These are phyloP conservation scores for Myopa tessellatipennis DNA, from an alignment of 2,888 invertebrate genomes.

Conservation along the genomic window DNA sequence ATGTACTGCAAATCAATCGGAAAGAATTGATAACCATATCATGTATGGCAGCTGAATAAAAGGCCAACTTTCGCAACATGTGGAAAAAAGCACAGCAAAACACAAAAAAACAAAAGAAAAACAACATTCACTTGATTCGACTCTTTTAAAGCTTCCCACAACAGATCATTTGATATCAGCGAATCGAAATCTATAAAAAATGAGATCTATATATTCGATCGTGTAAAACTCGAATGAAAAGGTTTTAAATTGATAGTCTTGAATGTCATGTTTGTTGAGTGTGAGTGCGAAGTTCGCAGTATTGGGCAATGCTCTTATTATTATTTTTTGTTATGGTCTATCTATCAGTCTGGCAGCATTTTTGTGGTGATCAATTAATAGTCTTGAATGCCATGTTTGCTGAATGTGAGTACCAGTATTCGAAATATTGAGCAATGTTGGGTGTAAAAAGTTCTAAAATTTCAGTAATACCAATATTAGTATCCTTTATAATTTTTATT, in stretches of 20 bases:
- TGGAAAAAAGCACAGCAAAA: background rate
- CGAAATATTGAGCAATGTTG: too few species aligned
- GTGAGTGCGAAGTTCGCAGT: background rate
- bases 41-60: background rate
- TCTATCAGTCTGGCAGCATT: too few species aligned
- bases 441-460: too few species aligned
- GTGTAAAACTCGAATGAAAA: conserved; percentile 44
- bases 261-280: background rate
- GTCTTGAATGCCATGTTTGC: too few species aligned
- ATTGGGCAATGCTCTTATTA: background rate
- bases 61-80: conserved; percentile 13
- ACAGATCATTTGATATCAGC: conserved; percentile 22
- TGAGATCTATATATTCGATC: conserved; percentile 49
- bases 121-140: background rate
- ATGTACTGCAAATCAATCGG: conserved; percentile 9
- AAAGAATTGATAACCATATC: background rate
- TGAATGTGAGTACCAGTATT: too few species aligned
- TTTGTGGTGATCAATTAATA: too few species aligned
- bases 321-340: too few species aligned
- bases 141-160: conserved; percentile 44
- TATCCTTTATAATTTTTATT: too few species aligned
- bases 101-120: background rate
- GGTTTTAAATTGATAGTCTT: conserved; percentile 39
- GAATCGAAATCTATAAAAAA: background rate
- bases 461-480: too few species aligned